Percentiles rank a stretch among this genome's conserved stretches.
Evolutionary conservation across 2,888 invertebrate genomes (phyloP).

Genomic region (Caenorhabditis zanzibari): DNA sequence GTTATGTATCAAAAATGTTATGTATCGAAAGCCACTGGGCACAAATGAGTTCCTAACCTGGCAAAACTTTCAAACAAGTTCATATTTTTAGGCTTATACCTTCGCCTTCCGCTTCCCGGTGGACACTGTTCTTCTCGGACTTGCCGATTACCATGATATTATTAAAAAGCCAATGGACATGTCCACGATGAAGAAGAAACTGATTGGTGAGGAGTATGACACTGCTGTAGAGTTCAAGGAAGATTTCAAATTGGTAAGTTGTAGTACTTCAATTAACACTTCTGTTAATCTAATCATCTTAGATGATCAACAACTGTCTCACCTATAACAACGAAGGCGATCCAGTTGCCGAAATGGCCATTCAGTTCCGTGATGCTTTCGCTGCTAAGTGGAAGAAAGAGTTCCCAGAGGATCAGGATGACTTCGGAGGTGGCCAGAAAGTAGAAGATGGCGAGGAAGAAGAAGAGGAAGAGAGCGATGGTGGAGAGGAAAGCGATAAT

Average conservation of each 20-base stretch:
- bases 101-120: constrained; percentile 97
- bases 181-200: constrained; percentile 96
- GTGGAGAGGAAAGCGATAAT: constrained; percentile 3
- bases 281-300: background rate
- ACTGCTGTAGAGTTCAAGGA: constrained; percentile 92
- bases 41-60: too few species aligned
- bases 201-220: constrained; percentile 91
- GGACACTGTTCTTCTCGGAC: constrained; percentile 93
- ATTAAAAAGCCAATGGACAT: constrained; percentile 99
- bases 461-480: too few species aligned
- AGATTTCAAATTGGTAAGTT: constrained; percentile 86
- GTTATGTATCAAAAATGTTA: too few species aligned
- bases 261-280: background rate
- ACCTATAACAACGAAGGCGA: constrained; percentile 77
- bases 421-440: constrained; percentile 1
- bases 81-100: constrained; percentile 26
- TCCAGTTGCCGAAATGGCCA: constrained; percentile 59
- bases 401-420: constrained; percentile 37
- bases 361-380: constrained; percentile 35
- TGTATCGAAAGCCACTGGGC: too few species aligned
- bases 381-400: constrained; percentile 31
- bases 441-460: background rate
- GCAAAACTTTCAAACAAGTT: too few species aligned
- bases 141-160: constrained; percentile 97
- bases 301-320: constrained; percentile 88